Evolutionary conservation across 2,113 vertebrate species (phyloP).

Genomic region (Prolemur simus): DNA sequence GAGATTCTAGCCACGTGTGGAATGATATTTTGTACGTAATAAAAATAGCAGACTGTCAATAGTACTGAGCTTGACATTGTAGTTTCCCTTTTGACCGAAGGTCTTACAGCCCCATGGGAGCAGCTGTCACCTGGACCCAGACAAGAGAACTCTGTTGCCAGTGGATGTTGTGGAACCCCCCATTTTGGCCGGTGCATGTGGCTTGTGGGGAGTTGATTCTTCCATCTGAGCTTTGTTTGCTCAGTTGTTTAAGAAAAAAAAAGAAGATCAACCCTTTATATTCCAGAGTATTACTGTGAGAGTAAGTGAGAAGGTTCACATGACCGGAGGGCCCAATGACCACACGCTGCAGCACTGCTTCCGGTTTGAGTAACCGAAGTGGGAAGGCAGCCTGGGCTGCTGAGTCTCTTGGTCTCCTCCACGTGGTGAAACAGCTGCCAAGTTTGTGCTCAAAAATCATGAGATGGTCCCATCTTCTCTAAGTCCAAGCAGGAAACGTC

Average conservation of each 20-base stretch:
- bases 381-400: neutral
- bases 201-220: neutral
- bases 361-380: neutral
- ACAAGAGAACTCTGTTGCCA: neutral
- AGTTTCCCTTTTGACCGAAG: neutral
- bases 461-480: neutral
- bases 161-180: accelerated
- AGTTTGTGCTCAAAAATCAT: neutral
- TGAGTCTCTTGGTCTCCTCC: neutral
- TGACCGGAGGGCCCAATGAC: neutral
- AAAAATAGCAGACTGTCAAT: neutral
- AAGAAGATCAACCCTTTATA: neutral
- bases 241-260: neutral
- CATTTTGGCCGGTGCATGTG: neutral
- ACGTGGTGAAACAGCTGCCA: neutral
- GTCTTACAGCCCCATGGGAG: neutral
- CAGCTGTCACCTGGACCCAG: neutral
- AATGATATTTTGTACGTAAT: neutral
- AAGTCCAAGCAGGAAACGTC: neutral
- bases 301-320: neutral
- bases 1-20: neutral
- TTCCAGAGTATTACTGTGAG: neutral
- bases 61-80: accelerated
- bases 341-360: neutral
- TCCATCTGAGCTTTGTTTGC: neutral